Percentiles rank a stretch among this genome's conserved stretches.
Evolutionary conservation across 2,797 vertebrate species (phyloP).

Genomic region (Lepilemur septentrionalis): DNA sequence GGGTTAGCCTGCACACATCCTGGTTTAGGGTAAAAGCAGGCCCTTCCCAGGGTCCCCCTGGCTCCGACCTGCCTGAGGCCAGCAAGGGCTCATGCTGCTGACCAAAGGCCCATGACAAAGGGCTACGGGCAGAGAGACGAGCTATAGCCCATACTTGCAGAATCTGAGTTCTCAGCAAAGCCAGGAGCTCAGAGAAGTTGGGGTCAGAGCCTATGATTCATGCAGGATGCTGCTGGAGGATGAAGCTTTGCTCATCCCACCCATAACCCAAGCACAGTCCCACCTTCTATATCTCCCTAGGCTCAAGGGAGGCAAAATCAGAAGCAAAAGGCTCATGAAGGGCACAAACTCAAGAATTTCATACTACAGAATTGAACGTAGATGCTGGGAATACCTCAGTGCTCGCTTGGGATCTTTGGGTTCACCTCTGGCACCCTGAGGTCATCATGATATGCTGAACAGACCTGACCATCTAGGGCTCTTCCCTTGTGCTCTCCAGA

Average conservation of each 20-base stretch:
- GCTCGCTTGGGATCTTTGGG: neutral
- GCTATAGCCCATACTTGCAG: neutral
- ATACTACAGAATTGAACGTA: neutral
- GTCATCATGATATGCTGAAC: neutral
- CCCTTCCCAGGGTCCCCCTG: neutral
- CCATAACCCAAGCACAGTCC: neutral
- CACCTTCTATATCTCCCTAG: neutral
- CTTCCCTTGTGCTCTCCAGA: neutral
- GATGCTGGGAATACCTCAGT: neutral
- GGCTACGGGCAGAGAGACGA: neutral
- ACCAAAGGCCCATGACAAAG: neutral
- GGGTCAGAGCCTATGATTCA: neutral
- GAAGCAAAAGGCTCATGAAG: neutral
- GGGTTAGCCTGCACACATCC: constrained; percentile 56
- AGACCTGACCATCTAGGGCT: neutral
- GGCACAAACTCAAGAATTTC: neutral
- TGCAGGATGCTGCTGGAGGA: neutral
- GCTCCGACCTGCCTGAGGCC: neutral
- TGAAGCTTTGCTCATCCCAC: neutral
- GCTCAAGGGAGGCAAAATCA: neutral
- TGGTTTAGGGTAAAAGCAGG: constrained; percentile 6
- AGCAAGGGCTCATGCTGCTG: neutral
- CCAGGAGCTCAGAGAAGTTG: neutral
- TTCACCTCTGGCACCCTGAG: neutral
- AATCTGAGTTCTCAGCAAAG: neutral